phyloP scores from a whole-genome alignment of 2,888 invertebrate species.

The Stenurella melanura region DNA sequence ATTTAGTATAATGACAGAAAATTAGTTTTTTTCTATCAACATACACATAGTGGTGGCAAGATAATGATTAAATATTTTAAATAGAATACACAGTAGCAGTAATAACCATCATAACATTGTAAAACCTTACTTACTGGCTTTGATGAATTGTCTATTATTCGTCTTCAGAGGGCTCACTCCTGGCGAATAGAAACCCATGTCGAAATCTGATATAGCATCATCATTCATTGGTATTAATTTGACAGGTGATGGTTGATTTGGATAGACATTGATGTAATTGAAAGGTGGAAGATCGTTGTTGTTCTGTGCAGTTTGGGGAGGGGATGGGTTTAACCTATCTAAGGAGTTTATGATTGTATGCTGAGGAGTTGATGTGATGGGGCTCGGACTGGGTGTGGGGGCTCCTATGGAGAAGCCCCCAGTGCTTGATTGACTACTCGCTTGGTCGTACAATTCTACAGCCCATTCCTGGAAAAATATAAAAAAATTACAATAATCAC shows the following conservation, averaged over 20 bases:
- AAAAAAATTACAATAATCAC: not conserved
- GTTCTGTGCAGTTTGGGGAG: slow-evolving; percentile 48
- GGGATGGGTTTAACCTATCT: slow-evolving; percentile 58
- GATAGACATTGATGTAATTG: slow-evolving; percentile 62
- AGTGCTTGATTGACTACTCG: slow-evolving; percentile 72
- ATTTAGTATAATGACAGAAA: too few species aligned
- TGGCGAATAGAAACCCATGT: slow-evolving; percentile 65
- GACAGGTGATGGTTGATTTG: slow-evolving; percentile 68
- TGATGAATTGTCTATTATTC: slow-evolving; percentile 65
- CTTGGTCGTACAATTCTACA: slow-evolving; percentile 72
- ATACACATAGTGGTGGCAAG: too few species aligned
- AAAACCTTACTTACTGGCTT: slow-evolving; percentile 64
- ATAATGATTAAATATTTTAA: too few species aligned
- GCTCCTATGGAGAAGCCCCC: slow-evolving; percentile 68
- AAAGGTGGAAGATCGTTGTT: slow-evolving; percentile 60
- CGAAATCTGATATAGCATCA: slow-evolving; percentile 68
- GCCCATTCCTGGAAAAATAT: slow-evolving; percentile 69
- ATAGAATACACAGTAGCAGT: too few species aligned
- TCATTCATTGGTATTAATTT: slow-evolving; percentile 70
- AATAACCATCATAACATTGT: too few species aligned
- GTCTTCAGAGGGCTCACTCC: slow-evolving; percentile 70
- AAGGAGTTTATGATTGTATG: slow-evolving; percentile 48
- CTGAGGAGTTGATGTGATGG: slow-evolving; percentile 63
- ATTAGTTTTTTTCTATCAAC: too few species aligned
- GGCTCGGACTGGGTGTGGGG: slow-evolving; percentile 69